These are phyloP conservation scores for Menidia beryllina DNA, from an alignment of 2,113 vertebrate species.

Conservation along the genomic window DNA sequence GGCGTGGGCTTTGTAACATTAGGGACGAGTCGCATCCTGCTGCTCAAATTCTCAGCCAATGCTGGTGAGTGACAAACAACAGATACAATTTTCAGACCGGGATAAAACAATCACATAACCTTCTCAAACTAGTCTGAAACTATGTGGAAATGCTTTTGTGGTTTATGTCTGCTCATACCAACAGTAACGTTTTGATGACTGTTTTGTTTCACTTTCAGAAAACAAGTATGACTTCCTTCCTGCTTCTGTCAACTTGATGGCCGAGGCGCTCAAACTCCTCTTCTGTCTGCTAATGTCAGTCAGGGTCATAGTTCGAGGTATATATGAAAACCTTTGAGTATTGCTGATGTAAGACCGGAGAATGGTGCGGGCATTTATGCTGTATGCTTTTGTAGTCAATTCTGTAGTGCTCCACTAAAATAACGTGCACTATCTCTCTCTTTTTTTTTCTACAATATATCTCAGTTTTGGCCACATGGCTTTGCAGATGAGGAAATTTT, in stretches of 20 bases:
- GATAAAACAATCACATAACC: background rate
- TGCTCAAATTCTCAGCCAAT: constrained; percentile 94
- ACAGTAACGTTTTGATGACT: background rate
- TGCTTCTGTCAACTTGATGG: constrained; percentile 95
- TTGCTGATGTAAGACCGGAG: too few species aligned
- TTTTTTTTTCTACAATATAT: too few species aligned
- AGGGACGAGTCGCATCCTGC: constrained; percentile 92
- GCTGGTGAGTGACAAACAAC: constrained; percentile 79
- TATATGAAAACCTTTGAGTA: background rate
- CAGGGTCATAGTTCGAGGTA: constrained; percentile 89
- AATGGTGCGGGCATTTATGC: too few species aligned
- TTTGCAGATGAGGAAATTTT: too few species aligned
- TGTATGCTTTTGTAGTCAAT: too few species aligned
- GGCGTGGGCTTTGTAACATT: constrained; percentile 86
- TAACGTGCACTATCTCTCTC: too few species aligned
- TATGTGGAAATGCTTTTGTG: background rate
- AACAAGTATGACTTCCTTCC: constrained; percentile 96
- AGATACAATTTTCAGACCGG: background rate
- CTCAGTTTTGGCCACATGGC: too few species aligned
- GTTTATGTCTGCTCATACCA: background rate
- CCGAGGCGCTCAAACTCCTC: constrained; percentile 91
- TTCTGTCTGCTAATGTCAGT: constrained; percentile 89
- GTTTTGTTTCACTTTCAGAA: constrained; percentile 80
- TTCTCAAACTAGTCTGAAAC: background rate
- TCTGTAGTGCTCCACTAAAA: too few species aligned